Base-by-base conservation (phyloP, 2,113 vertebrate genomes). In the Rattus rattus region DNA sequence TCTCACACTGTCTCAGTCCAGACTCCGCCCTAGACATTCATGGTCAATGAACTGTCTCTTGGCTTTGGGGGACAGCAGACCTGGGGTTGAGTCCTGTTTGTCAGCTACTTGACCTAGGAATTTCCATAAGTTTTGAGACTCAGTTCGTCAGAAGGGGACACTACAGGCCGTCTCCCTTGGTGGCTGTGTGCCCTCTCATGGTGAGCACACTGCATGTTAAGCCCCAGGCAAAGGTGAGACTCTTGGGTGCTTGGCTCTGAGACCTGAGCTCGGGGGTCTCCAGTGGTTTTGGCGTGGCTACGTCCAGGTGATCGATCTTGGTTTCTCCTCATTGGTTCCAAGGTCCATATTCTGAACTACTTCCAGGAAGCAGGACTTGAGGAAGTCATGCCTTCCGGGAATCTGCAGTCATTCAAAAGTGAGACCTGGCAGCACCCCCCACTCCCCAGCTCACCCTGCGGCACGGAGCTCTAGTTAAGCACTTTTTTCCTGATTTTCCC, bases 71-170 rank as follows among this genome's bases (percentile, higher is more conserved):
- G 81, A 56, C 70, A 22, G 36, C 33, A 83, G 81, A 59, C 49
- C 59, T 96, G 72, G 2, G 75, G 69, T 89, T 91, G 90, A 95
- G 61, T 93, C 73, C 90, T 91, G 1, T 70, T 49, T 73, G 63
- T 65, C 75, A 92, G 69, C 26, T 90, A 17, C 83, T 67, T 47
- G 39, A 80, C 43, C 61, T n/a, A 47, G 59, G n/a, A 94, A 59
- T 59, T 75, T n/a, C 28, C 7, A 0, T 54, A 77, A 83, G 14
- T 22, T 56, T 49, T 56, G 49, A 70, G 54, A 93, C 80, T 83
- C 54, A 70, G 63, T 77, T 69, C 89, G 36, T 67, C n/a, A 73
- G 88, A 79, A 70, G 63, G 39, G 52, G n/a, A 65, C 19, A 19
- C 52, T 75, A 59, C 26, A 52, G 36, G 7, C 83, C 30, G 16